Percentiles rank a stretch among this genome's conserved stretches.
Conservation (phyloP, 2,888 invertebrate genomes). For the Iselma pallidipennis region DNA sequence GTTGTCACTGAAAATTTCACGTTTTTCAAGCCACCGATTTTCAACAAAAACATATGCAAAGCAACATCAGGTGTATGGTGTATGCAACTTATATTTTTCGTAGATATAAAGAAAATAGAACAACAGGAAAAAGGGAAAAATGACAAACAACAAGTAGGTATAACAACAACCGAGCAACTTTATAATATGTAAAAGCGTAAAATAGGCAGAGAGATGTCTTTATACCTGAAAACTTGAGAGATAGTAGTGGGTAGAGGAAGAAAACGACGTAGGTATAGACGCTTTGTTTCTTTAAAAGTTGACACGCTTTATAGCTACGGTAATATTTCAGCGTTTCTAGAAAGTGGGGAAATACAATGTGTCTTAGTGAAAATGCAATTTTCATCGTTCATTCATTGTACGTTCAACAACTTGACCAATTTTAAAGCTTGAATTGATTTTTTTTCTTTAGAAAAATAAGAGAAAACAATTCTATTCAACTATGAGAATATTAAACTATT, state of each 20-base stretch:
- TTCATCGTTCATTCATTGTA: neutral
- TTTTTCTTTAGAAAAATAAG: too few species aligned
- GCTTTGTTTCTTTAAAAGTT: slow-evolving; percentile 11
- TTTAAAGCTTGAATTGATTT: neutral
- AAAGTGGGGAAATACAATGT: neutral
- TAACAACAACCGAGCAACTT: neutral
- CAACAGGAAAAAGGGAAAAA: neutral
- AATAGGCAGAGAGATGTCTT: neutral
- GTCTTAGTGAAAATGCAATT: neutral
- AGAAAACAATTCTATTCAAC: too few species aligned
- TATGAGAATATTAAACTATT: too few species aligned
- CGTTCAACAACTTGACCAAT: neutral
- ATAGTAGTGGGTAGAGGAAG: too few species aligned
- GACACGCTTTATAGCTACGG: slow-evolving; percentile 6
- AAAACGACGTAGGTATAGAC: neutral
- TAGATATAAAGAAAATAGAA: neutral
- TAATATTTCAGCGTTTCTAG: slow-evolving; percentile 5
- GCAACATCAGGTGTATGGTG: neutral
- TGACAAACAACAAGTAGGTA: neutral
- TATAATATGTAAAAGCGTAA: neutral
- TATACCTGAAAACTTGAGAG: too few species aligned
- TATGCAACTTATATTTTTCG: neutral
- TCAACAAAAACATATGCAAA: neutral
- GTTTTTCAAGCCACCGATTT: neutral
- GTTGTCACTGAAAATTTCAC: neutral